Evolutionary conservation across 53 echinoderm and acorn worm species (phyloP), one percentile per base, ranked within the genome.

Genomic region (Paracentrotus lividus): DNA sequence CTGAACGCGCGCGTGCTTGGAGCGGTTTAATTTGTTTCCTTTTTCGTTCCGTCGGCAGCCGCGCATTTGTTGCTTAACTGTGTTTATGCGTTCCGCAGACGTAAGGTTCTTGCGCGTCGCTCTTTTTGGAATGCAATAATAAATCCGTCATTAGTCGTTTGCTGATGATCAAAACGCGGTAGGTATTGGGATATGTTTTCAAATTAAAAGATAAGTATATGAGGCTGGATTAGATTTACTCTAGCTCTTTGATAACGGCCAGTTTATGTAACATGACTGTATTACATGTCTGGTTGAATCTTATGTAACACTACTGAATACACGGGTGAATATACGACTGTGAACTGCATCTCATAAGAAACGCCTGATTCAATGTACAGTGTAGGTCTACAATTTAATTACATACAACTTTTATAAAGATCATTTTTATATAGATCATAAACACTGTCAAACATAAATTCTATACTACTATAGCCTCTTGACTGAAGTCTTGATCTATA

Each of bases 41-140:
- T 36, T 87, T 57, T n/a, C 33, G 55, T n/a, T n/a, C 54, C 42
- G 29, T 54, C 58, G 55, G 34, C 54, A 56, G 87, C 33, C 87
- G 87, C 54, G 87, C 87, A 36, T 40, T 54, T 87, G 87, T 87
- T 87, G 53, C 87, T 87, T 87, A 87, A 87, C 87, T 87, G 87
- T 87, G 87, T 87, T 87, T 87, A 58, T 58, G 87, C 87, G 27
- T 58, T 56, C 40, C 33, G n/a, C 87, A 58, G 87, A 56, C 87
- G n/a, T n/a, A 56, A 58, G 54, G 54, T 8, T 26, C 34, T 53
- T 55, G 57, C 55, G 54, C 86, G 54, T 36, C 56, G 33, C 43
- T 26, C 78, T 44, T 81, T 81, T 81, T 81, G 47, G 81, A 81
- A 81, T 47, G 47, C 47, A 81, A 81, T 81, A 47, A 81, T 81